Base-by-base conservation (phyloP, 1,140 invertebrate genomes). In the Anoplophora glabripennis region DNA sequence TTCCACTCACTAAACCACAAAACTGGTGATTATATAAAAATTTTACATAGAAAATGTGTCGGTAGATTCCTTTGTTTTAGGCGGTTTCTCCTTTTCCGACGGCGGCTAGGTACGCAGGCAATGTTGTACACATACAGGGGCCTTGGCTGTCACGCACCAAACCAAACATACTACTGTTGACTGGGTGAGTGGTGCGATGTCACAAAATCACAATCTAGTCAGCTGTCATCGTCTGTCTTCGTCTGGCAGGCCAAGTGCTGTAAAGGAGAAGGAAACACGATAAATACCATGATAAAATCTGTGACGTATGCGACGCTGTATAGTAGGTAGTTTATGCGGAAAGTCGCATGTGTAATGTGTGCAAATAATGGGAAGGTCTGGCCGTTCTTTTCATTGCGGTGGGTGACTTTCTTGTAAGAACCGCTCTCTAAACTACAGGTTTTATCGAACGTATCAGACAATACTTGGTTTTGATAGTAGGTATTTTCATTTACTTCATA, bases 341-440 rank as follows among this genome's bases (percentile, higher is more conserved):
- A 59, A 34, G 58, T 21, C 56, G 38, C 52, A 58, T 58, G 64
- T 68, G 68, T 74, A 72, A 72, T 72, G 68, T 70, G 63, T 67
- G 69, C 70, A 68, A 72, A 74, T 74, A 74, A 73, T 73, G 72
- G 57, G 64, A 48, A 62, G 53, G 59, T 61, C 57, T 56, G 61
- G 57, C 57, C 67, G 61, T 61, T 63, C 58, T 53, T 65, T 64
- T 49, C 49, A 46, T 55, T 35, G 18, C 17, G 54, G 59, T 60
- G 58, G 63, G 59, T 57, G 55, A 28, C 58, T 57, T 35, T 34
- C 54, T 61, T 61, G 42, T 59, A 46, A 40, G 44, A 61, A 65
- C 63, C 63, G 58, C 66, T 58, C 64, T 70, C 63, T 73, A 74
- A 74, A 74, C 53, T 68, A 59, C 61, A 61, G 54, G 65, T 53